Conservation (phyloP, 2,888 invertebrate species). For the Eristalis pertinax region DNA sequence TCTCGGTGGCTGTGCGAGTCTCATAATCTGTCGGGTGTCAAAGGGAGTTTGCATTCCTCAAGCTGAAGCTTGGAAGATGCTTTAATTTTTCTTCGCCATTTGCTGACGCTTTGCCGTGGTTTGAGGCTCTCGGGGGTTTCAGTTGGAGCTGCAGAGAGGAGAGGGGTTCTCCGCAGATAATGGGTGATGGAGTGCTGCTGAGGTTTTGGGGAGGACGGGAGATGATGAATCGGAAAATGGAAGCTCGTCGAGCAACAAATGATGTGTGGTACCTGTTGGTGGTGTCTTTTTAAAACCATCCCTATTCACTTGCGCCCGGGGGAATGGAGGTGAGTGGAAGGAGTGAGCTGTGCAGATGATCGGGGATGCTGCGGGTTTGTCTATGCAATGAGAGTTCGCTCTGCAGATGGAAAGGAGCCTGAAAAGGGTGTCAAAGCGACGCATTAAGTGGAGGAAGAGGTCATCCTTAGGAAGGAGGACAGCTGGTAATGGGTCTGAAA, state of each 20-base stretch:
- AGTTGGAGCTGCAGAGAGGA: neutral
- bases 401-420: too few relatives aligned
- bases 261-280: neutral
- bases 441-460: too few relatives aligned
- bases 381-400: too few relatives aligned
- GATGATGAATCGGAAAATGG: neutral
- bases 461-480: too few relatives aligned
- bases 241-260: neutral
- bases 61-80: constrained; percentile 9
- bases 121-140: too few relatives aligned
- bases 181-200: neutral
- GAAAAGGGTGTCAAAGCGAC: too few relatives aligned
- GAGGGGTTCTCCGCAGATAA: neutral
- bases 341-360: too few relatives aligned
- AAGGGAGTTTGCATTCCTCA: constrained; percentile 25
- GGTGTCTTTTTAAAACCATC: neutral
- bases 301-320: too few relatives aligned
- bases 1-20: neutral
- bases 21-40: constrained; percentile 48
- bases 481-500: too few relatives aligned
- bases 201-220: neutral
- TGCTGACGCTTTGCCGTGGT: neutral
- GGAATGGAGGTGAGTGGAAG: too few relatives aligned
- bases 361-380: too few relatives aligned
- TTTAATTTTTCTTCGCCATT: neutral